Base-by-base conservation (phyloP, 2,797 vertebrate species). In the Nyctibius grandis region DNA sequence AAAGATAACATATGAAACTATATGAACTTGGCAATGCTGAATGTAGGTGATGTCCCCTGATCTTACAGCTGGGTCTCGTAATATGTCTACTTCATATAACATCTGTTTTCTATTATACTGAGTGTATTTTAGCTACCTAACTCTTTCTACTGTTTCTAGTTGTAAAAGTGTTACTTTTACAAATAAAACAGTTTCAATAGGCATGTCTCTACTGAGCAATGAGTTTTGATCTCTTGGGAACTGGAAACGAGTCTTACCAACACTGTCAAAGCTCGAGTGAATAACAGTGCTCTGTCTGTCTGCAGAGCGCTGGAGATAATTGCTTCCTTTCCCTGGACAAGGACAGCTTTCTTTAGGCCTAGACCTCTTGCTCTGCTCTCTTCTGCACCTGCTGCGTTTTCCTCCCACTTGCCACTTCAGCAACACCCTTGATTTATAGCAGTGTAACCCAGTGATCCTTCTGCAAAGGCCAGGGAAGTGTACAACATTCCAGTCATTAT, bases 321-420 rank as follows among this genome's bases (percentile, higher is more conserved):
- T 65, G 33, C 80, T 84, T 86, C 73, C 57, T 60, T 92, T 88
- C 40, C 45, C 36, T 76, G 72, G 79, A 95, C 88, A 94, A 94
- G 74, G 51, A 75, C 34, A 60, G 60, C 75, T 81, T 94, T 90
- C 77, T 95, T 56, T 31, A 60, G n/a, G 57, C 42, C 26, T 38
- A 34, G 47, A 69, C 26, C 3, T 2, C 45, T 61, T 69, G 26
- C 61, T 88, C 77, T 83, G 33, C 40, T 91, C 59, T 70, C 22
- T 77, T 73, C 59, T 93, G 74, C 77, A 93, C 67, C 89, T 95
- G 92, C 91, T 86, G 70, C 83, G 80, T 67, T 81, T 88, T 86
- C 36, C 60, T 79, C 59, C 15, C 9, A 75, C 26, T 75, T 48
- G 57, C 11, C 25, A 23, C 50, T 91, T 73, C 57, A 85, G 2